Base-by-base conservation (phyloP, 2,888 invertebrate genomes). In the Mythimna impura region DNA sequence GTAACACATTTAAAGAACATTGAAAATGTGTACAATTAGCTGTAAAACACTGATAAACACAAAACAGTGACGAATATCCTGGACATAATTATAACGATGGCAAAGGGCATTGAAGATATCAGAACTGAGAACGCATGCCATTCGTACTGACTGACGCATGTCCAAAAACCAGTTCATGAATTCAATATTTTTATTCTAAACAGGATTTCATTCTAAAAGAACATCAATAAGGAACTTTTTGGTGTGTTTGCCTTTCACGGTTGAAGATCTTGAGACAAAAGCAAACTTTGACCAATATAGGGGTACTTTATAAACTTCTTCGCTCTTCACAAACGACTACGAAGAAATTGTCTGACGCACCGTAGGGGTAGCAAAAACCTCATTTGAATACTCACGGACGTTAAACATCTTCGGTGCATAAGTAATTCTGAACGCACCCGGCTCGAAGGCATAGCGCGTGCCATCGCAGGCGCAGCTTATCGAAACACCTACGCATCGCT, bases 321-420 rank as follows among this genome's bases (percentile, higher is more conserved):
- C 61, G 72, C 62, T 80, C 60, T 68, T 63, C 30, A 80, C 66
- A 71, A 63, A 62, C 25, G 73, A 34, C 68, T 84, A 83, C 81
- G 81, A 71, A 84, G 83, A 87, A 88, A 85, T 77, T 72, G 74
- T 72, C 81, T 89, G 91, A 90, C 87, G 85, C 90, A 90, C 84
- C 74, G 71, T 74, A 70, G 62, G 78, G 83, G 84, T 86, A 88
- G 89, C 88, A 91, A 91, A 91, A 91, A 92, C 76, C 86, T 91
- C 83, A 93, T 93, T 93, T 93, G 87, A 92, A 93, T 93, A 78
- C 86, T 81, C 82, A 86, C 84, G 87, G 47, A 91, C 75, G 73
- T 81, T 68, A 70, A 86, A 84, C 85, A 86, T 90, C 89, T 87
- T 89, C 85, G 88, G 87, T 91, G 93, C 92, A 92, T 92, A 90